Percentiles rank a stretch among this genome's conserved stretches.
Evolutionary conservation across 2,113 vertebrate species (phyloP).

Genomic region (Proterorhinus semilunaris): DNA sequence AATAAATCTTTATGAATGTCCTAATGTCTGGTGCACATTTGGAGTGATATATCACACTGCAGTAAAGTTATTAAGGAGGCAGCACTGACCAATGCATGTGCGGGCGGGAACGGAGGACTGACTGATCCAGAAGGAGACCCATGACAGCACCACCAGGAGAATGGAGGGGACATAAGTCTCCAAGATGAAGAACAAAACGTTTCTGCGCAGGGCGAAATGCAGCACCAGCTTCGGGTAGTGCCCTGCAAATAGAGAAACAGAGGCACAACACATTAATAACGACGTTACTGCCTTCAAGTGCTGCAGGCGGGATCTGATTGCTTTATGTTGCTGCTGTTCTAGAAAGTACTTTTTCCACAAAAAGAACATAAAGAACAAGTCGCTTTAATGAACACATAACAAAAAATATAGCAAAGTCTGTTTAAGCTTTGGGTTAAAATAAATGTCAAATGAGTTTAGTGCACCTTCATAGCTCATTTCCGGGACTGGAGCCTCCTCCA

Average conservation of each 20-base stretch:
- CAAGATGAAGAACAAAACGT: slow-evolving; percentile 88
- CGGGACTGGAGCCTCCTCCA: too few species aligned
- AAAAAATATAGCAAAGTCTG: neutral
- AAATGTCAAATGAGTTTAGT: too few species aligned
- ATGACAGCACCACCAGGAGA: slow-evolving; percentile 87
- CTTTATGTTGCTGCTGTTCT: neutral
- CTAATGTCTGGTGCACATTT: neutral
- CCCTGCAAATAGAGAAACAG: slow-evolving; percentile 63
- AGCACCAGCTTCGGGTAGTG: slow-evolving; percentile 86
- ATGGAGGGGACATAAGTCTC: slow-evolving; percentile 89
- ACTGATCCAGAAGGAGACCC: slow-evolving; percentile 94
- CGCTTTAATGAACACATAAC: neutral
- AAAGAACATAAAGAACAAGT: neutral
- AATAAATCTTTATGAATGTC: neutral
- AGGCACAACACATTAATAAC: neutral
- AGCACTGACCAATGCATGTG: slow-evolving; percentile 84
- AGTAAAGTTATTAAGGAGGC: neutral
- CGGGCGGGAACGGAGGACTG: slow-evolving; percentile 89
- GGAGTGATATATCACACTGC: neutral
- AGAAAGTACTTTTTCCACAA: too few species aligned
- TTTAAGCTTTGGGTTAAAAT: neutral
- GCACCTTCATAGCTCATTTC: too few species aligned
- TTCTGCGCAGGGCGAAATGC: slow-evolving; percentile 86
- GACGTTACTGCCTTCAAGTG: neutral
- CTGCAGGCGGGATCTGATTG: neutral